A percentile compares a stretch with the other conserved stretches of the same genome.
Conservation (phyloP, 1,140 invertebrate genomes). For the Pogonus chalceus region DNA sequence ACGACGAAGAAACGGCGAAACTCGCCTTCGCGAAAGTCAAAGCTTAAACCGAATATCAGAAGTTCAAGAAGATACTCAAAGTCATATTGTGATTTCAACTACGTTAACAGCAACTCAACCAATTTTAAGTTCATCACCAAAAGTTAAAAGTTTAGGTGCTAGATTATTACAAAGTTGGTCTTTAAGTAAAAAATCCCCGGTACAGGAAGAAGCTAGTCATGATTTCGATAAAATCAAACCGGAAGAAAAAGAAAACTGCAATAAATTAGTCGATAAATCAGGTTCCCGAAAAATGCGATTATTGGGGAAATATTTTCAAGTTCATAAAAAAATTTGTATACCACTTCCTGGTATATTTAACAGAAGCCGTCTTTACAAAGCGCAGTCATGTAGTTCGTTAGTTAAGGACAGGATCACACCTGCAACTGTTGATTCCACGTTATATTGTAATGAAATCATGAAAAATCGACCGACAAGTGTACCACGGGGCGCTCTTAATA, state of each 20-base stretch:
- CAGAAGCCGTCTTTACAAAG: slow-evolving; percentile 46
- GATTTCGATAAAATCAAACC: slow-evolving; percentile 32
- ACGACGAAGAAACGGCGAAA: slow-evolving; percentile 50
- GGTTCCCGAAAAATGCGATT: slow-evolving; percentile 47
- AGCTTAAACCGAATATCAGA: slow-evolving; percentile 74
- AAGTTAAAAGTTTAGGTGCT: slow-evolving; percentile 38
- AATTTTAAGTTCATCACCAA: slow-evolving; percentile 25
- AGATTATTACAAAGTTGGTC: slow-evolving; percentile 35
- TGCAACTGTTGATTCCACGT: slow-evolving; percentile 30
- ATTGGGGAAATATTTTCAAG: slow-evolving; percentile 54
- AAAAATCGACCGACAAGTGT: slow-evolving; percentile 35
- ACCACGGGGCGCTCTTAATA: slow-evolving; percentile 34
- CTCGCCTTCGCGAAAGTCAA: slow-evolving; percentile 64
- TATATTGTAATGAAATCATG: slow-evolving; percentile 27
- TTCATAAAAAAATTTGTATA: slow-evolving; percentile 47
- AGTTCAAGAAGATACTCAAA: slow-evolving; percentile 47
- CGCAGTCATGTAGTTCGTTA: slow-evolving; percentile 48
- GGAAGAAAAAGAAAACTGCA: slow-evolving; percentile 30
- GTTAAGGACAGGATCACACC: slow-evolving; percentile 39
- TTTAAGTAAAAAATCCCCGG: slow-evolving; percentile 7
- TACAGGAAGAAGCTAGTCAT: slow-evolving; percentile 16
- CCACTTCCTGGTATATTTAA: slow-evolving; percentile 43
- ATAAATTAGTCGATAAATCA: slow-evolving; percentile 19
- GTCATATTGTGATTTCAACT: slow-evolving; percentile 21
- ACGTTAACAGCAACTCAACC: slow-evolving; percentile 23